phyloP scores from a whole-genome alignment of 2,797 vertebrate species.

The Alcedo atthis region DNA sequence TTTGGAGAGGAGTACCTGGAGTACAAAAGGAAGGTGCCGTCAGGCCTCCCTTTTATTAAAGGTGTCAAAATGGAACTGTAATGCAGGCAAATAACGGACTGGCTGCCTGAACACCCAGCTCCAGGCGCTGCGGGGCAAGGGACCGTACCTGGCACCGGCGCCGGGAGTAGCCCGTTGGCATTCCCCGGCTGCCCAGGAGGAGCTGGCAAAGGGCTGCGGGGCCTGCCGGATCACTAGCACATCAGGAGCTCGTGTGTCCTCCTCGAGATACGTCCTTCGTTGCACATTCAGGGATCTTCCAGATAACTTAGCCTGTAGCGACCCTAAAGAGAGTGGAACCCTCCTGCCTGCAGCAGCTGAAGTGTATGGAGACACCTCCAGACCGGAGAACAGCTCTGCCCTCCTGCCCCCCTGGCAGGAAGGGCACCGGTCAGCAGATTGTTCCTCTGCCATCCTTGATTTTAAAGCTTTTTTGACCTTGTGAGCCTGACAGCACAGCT shows the following conservation, averaged over 20 bases:
- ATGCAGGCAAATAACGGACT: not conserved
- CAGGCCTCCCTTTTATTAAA: constrained; percentile 93
- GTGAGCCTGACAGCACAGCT: not conserved
- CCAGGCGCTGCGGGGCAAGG: not conserved
- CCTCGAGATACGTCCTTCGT: not conserved
- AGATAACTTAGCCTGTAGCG: not conserved
- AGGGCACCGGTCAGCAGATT: not conserved
- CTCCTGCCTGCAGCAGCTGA: not conserved
- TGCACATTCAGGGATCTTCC: constrained; percentile 22
- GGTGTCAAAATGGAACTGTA: constrained; percentile 89
- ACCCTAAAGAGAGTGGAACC: not conserved
- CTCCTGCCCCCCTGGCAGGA: not conserved
- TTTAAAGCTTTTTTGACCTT: not conserved
- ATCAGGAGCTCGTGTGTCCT: not conserved
- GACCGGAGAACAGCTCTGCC: not conserved
- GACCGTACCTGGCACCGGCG: not conserved
- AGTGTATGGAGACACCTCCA: not conserved
- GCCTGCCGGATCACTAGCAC: not conserved
- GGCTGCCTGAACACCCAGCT: not conserved
- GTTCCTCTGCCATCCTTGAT: not conserved
- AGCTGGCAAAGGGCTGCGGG: constrained; percentile 11
- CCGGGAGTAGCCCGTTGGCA: not conserved
- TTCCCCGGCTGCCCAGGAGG: not conserved
- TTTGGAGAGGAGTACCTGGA: constrained; percentile 94
- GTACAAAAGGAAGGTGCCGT: constrained; percentile 91